Base-by-base conservation (phyloP, 2,797 vertebrate species). In the Amphiprion clarkii region DNA sequence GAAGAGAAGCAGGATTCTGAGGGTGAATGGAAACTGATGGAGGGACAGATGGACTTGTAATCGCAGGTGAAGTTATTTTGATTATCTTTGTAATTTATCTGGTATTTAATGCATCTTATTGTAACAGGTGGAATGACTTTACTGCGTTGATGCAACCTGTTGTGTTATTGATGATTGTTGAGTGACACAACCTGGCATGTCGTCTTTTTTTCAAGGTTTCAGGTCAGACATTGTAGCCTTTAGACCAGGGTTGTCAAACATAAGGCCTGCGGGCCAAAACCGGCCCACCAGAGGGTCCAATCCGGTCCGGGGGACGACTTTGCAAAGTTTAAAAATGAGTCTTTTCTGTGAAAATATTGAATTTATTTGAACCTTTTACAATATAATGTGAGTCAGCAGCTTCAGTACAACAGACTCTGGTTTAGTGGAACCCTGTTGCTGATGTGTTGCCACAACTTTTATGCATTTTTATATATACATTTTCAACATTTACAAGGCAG, bases 31-130 rank as follows among this genome's bases (percentile, higher is more conserved):
- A 81, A 55, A n/a, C 10, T 36, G 44, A 70, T 16, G 33, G 27
- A 67, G 39, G 33, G 39, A 25, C n/a, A 40, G 36, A 74, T 0
- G 1, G 72, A 52, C 57, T 23, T 13, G 46, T 55, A 49, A 33
- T 6, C 62, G 36, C 63, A 88, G 86, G 83, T 90, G 78, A 77
- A 5, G 27, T 64, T 21, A 23, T 23, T 29, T 16, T 68, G 10
- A 5, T 52, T 23, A 27, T 10, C 8, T 36, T 19, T 63, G 13
- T 49, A 1, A 16, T 51, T 64, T 63, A 49, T 8, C 5, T 46
- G 17, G 3, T 44, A 19, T 19, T 31, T 16, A 25, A 4, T 52
- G 5, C 1, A 29, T 21, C 52, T n/a, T 59, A 39, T 62, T 1
- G 2, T 46, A 54, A 59, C 10, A 4, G 25, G 27, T 54, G 7